These are phyloP conservation scores for Metridium senile DNA, from an alignment of 92 coral and sea anemone species.

Conservation along the genomic window DNA sequence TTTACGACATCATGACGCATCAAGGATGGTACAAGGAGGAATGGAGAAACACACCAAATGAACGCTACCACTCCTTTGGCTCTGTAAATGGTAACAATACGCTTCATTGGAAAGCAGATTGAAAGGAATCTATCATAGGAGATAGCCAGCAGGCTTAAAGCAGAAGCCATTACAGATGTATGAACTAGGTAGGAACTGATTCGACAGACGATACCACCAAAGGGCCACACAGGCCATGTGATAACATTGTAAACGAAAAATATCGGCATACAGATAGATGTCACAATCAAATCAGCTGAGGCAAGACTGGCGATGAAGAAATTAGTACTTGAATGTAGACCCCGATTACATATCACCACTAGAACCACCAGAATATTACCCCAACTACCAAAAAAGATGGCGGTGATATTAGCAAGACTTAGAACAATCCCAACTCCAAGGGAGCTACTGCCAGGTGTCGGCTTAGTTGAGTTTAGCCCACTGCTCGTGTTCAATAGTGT, in stretches of 20 bases:
- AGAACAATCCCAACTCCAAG: conserved; percentile 46
- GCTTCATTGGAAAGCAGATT: conserved; percentile 71
- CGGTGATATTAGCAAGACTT: conserved; percentile 45
- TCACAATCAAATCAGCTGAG: conserved; percentile 72
- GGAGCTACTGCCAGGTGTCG: conserved; percentile 6
- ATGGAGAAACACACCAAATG: conserved; percentile 78
- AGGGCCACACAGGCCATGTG: conserved; percentile 85
- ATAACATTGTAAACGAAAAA: conserved; percentile 77
- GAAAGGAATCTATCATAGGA: conserved; percentile 81
- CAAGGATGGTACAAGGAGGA: conserved; percentile 69
- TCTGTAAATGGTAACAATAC: conserved; percentile 42
- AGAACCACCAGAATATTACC: conserved; percentile 73
- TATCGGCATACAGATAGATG: conserved; percentile 75
- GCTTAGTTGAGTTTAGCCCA: not conserved
- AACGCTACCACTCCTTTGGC: conserved; percentile 54
- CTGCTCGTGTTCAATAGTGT: conserved; percentile 17
- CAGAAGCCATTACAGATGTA: conserved; percentile 85
- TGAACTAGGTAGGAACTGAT: conserved; percentile 68
- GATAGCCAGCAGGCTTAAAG: conserved; percentile 73
- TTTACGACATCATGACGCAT: conserved; percentile 59
- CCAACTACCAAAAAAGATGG: conserved; percentile 62
- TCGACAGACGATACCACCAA: conserved; percentile 68
- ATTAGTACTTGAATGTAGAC: conserved; percentile 78
- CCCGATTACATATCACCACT: conserved; percentile 71
- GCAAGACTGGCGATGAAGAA: conserved; percentile 77